Evolutionary conservation across 1,140 invertebrate species (phyloP), one percentile per base, ranked within the genome.

Genomic region (Ephestia elutella): DNA sequence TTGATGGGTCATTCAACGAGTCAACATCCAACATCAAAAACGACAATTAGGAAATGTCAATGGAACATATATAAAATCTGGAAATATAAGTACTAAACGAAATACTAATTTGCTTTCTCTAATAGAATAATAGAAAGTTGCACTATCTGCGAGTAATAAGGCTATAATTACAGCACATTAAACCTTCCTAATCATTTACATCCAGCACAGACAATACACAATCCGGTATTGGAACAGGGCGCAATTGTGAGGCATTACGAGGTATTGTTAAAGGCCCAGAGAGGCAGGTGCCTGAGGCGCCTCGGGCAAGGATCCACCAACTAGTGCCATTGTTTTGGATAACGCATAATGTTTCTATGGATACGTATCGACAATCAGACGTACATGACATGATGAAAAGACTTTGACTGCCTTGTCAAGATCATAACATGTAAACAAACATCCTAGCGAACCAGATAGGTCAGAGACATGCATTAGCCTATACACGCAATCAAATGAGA

Each of bases 161-260:
- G 38, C 13, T 44, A 17, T 44, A 44, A 44, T 44, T 44, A 17
- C 10, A 44, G 38, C 38, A 44, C 38, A 44, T 44, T 44, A 44
- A 44, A 32, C 30, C 38, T 44, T 44, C 38, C 38, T 44, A 44
- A 21, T 25, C 50, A 53, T 20, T 21, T 53, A 25, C 21, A 21
- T 53, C 21, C 50, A 53, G 13, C 13, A 53, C 20, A 21, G n/a
- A 53, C 50, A 53, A 53, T 53, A 25, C 50, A 21, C 19, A 25
- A 25, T 25, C 21, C 13, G 50, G 50, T n/a, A 21, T n/a, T 53
- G 19, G 50, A 53, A n/a, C 50, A 50, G 49, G 49, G 18, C 59
- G 59, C 25, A 60, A 60, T 60, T 60, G 59, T 60, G 19, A 8
- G 20, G 19, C 50, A 53, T 53, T 53, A 53, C 19, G 50, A 20